Conservation (phyloP, 2,797 vertebrate genomes). For the Hyperoplus lanceolatus region DNA sequence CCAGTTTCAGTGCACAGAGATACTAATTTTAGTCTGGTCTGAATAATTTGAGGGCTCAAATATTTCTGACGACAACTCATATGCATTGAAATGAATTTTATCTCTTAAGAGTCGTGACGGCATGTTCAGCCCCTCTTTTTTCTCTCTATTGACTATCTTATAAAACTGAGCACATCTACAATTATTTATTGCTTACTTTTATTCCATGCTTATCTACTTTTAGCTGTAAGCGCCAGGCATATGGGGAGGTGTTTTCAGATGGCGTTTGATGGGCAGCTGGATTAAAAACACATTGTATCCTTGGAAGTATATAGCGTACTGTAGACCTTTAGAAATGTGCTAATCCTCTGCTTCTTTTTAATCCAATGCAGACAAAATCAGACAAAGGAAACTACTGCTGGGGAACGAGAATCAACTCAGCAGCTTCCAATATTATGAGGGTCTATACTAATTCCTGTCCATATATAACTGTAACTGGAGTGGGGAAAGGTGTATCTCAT, state of each 20-base stretch:
- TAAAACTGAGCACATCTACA: constrained; percentile 6
- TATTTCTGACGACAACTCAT: background rate
- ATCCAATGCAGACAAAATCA: constrained; percentile 78
- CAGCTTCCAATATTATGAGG: constrained; percentile 8
- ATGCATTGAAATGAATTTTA: background rate
- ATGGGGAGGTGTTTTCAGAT: constrained; percentile 50
- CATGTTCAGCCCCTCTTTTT: background rate
- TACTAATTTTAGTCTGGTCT: background rate
- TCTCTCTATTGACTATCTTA: background rate
- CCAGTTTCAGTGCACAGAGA: background rate
- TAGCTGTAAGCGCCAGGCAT: constrained; percentile 25
- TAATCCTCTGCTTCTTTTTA: constrained; percentile 82
- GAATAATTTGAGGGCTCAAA: background rate
- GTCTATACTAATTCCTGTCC: background rate
- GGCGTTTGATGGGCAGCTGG: constrained; percentile 57
- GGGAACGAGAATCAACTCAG: constrained; percentile 63
- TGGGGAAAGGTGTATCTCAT: background rate
- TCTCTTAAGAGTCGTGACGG: background rate
- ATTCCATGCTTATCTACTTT: constrained; percentile 38
- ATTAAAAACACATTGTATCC: constrained; percentile 74
- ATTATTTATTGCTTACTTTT: constrained; percentile 19
- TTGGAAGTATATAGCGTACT: constrained; percentile 58
- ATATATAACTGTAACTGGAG: constrained; percentile 3
- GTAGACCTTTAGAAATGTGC: constrained; percentile 58
- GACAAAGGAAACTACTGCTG: constrained; percentile 78